Conservation (phyloP, 2,888 invertebrate genomes). For the Syrphus vitripennis region DNA sequence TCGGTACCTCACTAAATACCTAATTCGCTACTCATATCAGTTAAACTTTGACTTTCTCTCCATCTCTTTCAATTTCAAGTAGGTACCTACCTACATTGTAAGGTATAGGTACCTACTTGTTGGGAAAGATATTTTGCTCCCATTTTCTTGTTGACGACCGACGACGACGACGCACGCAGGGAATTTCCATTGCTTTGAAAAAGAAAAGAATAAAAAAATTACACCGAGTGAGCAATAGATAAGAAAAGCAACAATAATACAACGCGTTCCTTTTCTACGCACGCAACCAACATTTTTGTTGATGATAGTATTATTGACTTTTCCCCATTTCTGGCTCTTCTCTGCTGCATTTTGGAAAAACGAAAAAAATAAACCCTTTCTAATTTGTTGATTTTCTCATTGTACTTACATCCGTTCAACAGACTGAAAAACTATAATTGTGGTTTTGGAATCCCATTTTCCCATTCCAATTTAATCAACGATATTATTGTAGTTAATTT, state of each 20-base stretch:
- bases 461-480: background rate
- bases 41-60: conserved; percentile 19
- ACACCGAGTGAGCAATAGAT: conserved; percentile 37
- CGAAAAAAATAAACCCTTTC: background rate
- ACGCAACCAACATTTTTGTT: conserved; percentile 11
- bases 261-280: conserved; percentile 13
- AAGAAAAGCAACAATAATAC: conserved; percentile 35
- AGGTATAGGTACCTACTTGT: too few relatives aligned
- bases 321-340: background rate
- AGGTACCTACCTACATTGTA: too few relatives aligned
- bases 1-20: background rate
- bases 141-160: background rate
- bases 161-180: conserved; percentile 21
- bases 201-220: too few relatives aligned
- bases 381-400: conserved; percentile 34
- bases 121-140: background rate
- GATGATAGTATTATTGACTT: conserved; percentile 22
- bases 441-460: background rate
- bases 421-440: too few relatives aligned
- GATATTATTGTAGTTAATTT: background rate
- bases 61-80: conserved; percentile 6
- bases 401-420: conserved; percentile 41
- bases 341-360: background rate
- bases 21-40: background rate
- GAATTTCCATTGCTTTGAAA: conserved; percentile 46